Base-by-base conservation (phyloP, 2,113 vertebrate species). In the Engraulis encrasicolus region DNA sequence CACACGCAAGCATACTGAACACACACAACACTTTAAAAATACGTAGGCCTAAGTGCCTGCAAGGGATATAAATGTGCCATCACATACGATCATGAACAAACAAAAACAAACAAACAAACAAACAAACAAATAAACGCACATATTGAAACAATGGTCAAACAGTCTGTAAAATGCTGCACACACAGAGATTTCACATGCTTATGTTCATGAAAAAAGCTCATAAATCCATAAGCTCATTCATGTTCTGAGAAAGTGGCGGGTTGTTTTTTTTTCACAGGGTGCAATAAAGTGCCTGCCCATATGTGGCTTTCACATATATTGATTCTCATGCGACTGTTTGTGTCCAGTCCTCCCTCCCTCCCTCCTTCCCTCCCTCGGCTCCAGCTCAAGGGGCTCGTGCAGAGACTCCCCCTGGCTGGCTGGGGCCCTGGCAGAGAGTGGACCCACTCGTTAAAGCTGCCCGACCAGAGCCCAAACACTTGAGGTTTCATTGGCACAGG, bases 401-500 rank as follows among this genome's bases (percentile, higher is more conserved):
- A 34, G 27, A 74, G 66, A 23, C 66, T 74, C 27, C 23, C 66
- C 34, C 27, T 31, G n/a, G n/a, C 66, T 15, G 66, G 34, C 9
- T 14, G 27, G 23, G 27, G 1, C 23, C n/a, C 61, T 34, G 61
- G 7, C 61, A 31, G 31, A 34, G 66, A 27, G 1, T 0, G 31
- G 66, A n/a, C n/a, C 27, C 66, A 34, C 66, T 34, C 5, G 66
- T 74, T 74, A 74, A 74, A 74, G 66, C 15, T 74, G 66, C 34
- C 14, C 6, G 66, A 74, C 23, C 66, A 15, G 14, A 31, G 31
- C 66, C 3, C 23, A 74, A 74, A 14, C 23, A 36, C 66, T 74
- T 74, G 66, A 74, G 66, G 66, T 74, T 74, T 74, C 66, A 74
- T 74, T 74, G 34, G 66, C 66, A 17, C 12, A 74, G 31, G n/a